Percentiles rank a stretch among this genome's conserved stretches.
Conservation (phyloP, 2,113 vertebrate species). For the Micronisus gabar region DNA sequence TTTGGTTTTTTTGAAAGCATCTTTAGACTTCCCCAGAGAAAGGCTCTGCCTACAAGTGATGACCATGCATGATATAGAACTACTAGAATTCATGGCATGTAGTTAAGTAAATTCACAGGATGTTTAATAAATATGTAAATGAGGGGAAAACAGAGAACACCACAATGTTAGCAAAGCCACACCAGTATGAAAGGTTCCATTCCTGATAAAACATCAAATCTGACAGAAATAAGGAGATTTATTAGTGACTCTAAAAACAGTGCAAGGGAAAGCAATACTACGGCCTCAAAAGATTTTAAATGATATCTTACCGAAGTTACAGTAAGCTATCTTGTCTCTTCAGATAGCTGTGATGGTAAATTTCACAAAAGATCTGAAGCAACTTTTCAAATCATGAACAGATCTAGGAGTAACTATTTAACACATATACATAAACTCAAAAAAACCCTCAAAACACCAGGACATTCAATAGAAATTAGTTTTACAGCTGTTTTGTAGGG, state of each 20-base stretch:
- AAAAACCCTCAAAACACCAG: neutral
- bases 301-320: neutral
- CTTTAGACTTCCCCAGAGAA: neutral
- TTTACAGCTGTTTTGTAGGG: constrained; percentile 29
- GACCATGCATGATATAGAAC: neutral
- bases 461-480: neutral
- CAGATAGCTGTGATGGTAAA: neutral
- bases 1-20: neutral
- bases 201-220: neutral
- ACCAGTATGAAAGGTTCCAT: neutral
- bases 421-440: neutral
- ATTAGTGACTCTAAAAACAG: neutral
- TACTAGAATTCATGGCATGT: neutral
- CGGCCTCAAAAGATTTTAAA: neutral
- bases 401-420: neutral
- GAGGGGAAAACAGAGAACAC: neutral
- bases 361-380: neutral
- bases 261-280: neutral
- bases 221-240: neutral
- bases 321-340: neutral
- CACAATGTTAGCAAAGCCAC: neutral
- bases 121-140: neutral
- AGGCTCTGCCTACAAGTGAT: neutral
- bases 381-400: neutral
- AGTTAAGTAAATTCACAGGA: neutral